Conservation (phyloP, 1,140 invertebrate species). For the Caenorhabditis elegans region DNA sequence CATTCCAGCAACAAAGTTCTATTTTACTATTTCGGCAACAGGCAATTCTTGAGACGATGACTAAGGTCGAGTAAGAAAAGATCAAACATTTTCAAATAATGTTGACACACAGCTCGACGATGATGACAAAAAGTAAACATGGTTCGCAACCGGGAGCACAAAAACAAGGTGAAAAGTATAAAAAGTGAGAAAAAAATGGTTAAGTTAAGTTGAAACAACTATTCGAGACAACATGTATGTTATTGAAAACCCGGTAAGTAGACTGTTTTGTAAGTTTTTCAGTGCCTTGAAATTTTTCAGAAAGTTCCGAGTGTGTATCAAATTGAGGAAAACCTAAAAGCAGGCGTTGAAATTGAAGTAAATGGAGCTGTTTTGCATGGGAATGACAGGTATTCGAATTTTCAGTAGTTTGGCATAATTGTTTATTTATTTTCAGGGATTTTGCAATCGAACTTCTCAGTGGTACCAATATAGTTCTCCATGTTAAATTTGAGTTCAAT, state of each 20-base stretch:
- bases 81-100: background rate
- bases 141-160: background rate
- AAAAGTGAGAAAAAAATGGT: background rate
- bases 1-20: background rate
- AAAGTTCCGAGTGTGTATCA: background rate
- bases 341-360: background rate
- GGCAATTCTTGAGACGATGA: background rate
- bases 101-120: background rate
- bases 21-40: constrained; percentile 9
- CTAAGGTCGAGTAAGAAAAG: background rate
- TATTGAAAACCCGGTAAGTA: background rate
- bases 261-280: background rate
- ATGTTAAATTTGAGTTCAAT: background rate
- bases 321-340: background rate
- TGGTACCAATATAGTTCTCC: background rate
- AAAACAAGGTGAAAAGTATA: constrained; percentile 1
- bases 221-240: background rate
- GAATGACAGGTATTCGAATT: background rate
- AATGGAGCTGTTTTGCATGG: background rate
- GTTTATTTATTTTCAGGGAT: background rate
- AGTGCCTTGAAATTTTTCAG: background rate
- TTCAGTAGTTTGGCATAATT: background rate
- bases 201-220: background rate
- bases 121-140: background rate
- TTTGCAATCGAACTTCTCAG: background rate